A percentile compares a stretch with the other conserved stretches of the same genome.
Conservation (phyloP, 1,140 invertebrate species). For the Drosophila sucinea region DNA sequence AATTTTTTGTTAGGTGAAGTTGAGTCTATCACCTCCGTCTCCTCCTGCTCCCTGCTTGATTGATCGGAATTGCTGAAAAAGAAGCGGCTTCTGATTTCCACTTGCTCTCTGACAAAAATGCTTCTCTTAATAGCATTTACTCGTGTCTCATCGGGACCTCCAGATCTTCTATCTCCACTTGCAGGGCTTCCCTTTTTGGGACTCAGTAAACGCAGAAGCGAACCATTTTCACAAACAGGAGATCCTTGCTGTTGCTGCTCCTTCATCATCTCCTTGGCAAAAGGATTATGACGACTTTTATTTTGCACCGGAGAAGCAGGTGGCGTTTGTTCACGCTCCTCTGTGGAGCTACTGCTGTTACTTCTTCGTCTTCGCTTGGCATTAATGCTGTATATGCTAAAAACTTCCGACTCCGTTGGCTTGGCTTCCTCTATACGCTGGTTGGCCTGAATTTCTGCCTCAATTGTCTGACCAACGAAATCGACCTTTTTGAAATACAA, state of each 20-base stretch:
- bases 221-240: conserved; percentile 61
- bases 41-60: conserved; percentile 8
- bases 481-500: conserved; percentile 75
- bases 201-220: conserved; percentile 66
- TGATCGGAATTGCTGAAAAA: conserved; percentile 44
- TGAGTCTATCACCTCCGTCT: neutral
- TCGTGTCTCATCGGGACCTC: neutral
- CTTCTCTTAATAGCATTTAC: conserved; percentile 55
- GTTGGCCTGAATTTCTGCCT: conserved; percentile 64
- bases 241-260: conserved; percentile 14
- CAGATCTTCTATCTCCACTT: neutral
- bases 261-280: conserved; percentile 52
- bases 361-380: conserved; percentile 52
- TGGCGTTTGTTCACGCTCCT: conserved; percentile 28
- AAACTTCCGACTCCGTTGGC: conserved; percentile 67
- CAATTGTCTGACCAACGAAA: conserved; percentile 56
- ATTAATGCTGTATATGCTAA: conserved; percentile 58
- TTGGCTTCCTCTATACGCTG: conserved; percentile 60
- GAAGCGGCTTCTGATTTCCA: conserved; percentile 70
- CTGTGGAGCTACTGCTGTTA: conserved; percentile 44
- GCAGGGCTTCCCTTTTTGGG: conserved; percentile 54
- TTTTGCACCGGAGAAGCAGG: conserved; percentile 50
- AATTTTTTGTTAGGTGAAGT: conserved; percentile 23
- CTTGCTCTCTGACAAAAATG: conserved; percentile 59
- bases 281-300: conserved; percentile 70